phyloP scores from a whole-genome alignment of 2,113 vertebrate genomes.

The Lonchura striata region DNA sequence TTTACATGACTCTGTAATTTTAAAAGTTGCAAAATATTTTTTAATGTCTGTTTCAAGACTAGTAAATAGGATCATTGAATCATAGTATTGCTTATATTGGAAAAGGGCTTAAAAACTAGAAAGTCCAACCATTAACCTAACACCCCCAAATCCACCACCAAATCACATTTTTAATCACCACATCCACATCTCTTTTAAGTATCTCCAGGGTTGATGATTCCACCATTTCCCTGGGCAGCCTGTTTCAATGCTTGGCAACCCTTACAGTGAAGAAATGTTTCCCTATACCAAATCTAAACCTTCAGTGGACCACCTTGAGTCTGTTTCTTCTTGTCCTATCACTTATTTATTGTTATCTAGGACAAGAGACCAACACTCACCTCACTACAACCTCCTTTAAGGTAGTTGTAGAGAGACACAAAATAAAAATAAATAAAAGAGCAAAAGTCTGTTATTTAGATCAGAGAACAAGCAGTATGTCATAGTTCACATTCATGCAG shows the following conservation, averaged over 20 bases:
- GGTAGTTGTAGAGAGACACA: not conserved
- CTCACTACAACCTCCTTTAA: not conserved
- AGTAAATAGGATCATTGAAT: not conserved
- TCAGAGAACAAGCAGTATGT: not conserved
- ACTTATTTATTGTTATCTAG: not conserved
- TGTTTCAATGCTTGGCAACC: not conserved
- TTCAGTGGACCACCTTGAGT: not conserved
- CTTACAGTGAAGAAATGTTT: not conserved
- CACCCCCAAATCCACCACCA: not conserved
- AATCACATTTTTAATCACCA: not conserved
- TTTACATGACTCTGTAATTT: not conserved
- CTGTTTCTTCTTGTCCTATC: not conserved
- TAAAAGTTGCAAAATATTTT: not conserved
- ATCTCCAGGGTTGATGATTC: not conserved
- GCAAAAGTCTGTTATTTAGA: not conserved
- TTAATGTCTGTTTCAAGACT: not conserved
- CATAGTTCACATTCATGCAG: not conserved
- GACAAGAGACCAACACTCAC: not conserved
- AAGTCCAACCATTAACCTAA: not conserved
- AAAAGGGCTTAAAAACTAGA: not conserved
- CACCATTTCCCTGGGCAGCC: not conserved
- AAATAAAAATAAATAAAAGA: not conserved
- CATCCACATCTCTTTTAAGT: not conserved
- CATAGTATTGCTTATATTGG: accelerated
- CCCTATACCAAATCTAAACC: not conserved